These are phyloP conservation scores for Drosophila algonquin DNA, from an alignment of 2,888 invertebrate genomes.

Conservation along the genomic window DNA sequence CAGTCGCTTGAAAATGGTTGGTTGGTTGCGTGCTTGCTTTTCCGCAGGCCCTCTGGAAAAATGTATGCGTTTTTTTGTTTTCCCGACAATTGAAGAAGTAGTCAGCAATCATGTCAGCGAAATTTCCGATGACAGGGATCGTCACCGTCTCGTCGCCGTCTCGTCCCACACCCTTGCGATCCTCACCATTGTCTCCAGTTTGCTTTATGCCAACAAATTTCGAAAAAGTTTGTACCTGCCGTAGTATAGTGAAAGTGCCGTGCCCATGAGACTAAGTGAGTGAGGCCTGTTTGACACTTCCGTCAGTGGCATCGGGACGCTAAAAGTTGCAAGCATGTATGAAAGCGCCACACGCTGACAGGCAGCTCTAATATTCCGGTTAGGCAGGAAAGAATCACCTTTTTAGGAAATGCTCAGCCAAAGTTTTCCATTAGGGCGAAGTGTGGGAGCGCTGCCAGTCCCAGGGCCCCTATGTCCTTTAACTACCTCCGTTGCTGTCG, in stretches of 20 bases:
- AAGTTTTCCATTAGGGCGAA: constrained; percentile 25
- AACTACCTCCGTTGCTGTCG: background rate
- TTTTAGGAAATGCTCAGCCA: constrained; percentile 19
- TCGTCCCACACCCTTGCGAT: background rate
- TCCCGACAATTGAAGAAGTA: constrained; percentile 25
- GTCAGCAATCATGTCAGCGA: constrained; percentile 16
- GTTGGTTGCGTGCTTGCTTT: background rate
- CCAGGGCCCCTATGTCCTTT: too few species aligned
- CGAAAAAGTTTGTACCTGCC: constrained; percentile 45
- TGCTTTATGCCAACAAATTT: constrained; percentile 51
- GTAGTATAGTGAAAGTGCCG: background rate
- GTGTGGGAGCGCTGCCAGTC: too few species aligned
- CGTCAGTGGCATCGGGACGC: constrained; percentile 50
- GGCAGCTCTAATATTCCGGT: constrained; percentile 38
- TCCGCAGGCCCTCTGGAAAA: background rate
- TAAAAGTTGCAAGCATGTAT: constrained; percentile 42
- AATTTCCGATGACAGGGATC: constrained; percentile 22
- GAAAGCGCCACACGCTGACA: constrained; percentile 26
- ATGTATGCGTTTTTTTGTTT: constrained; percentile 20
- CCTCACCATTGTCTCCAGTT: constrained; percentile 14
- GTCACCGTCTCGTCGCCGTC: background rate
- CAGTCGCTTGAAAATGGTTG: background rate
- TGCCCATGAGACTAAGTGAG: constrained; percentile 11
- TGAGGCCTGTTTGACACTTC: constrained; percentile 64
- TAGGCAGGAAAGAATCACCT: constrained; percentile 18